phyloP scores from a whole-genome alignment of 2,888 invertebrate genomes.

The Nasonovia ribisnigri region DNA sequence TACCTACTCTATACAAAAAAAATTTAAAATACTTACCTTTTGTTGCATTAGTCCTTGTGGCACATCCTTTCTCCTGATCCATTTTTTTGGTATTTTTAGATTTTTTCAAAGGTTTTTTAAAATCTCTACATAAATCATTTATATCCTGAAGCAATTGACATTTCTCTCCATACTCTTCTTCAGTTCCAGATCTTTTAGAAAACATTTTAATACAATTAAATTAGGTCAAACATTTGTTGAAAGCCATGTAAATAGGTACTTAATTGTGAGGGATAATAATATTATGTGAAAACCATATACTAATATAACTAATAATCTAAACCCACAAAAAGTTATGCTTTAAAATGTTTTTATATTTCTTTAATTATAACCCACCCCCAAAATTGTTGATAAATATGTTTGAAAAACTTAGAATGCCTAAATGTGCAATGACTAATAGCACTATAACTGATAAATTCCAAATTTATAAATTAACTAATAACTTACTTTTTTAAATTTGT shows the following conservation, averaged over 20 bases:
- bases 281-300: not conserved
- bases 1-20: too few relatives aligned
- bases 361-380: not conserved
- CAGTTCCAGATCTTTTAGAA: constrained; percentile 10
- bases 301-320: not conserved
- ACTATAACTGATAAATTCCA: too few relatives aligned
- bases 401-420: too few relatives aligned
- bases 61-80: not conserved
- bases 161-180: not conserved
- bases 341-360: not conserved
- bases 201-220: not conserved
- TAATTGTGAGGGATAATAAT: not conserved
- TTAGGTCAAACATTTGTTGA: not conserved
- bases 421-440: too few relatives aligned
- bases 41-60: not conserved
- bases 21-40: not conserved
- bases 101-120: constrained; percentile 9
- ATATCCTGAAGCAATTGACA: constrained; percentile 19
- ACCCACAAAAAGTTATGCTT: not conserved
- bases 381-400: not conserved
- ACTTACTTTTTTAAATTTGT: too few relatives aligned
- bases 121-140: not conserved
- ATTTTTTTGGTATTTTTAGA: not conserved
- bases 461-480: too few relatives aligned
- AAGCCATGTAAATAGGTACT: not conserved